Conservation (phyloP, 2,888 invertebrate genomes). For the Agrochola lota region DNA sequence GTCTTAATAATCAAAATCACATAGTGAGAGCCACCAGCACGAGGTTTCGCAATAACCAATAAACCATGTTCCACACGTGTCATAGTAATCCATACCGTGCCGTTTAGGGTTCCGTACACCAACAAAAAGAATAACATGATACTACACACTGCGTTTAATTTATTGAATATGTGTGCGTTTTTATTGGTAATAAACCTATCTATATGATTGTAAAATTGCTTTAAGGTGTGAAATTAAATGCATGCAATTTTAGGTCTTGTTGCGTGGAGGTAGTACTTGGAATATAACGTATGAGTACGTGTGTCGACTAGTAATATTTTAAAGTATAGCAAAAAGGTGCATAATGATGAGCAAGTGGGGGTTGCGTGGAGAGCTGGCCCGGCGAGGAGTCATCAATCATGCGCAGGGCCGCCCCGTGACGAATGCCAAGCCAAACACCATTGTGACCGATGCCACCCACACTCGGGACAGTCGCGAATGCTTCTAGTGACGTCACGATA, state of each 20-base stretch:
- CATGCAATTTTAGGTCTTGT: slow-evolving; percentile 46
- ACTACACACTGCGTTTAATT: slow-evolving; percentile 52
- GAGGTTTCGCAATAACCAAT: slow-evolving; percentile 40
- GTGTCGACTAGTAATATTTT: slow-evolving; percentile 49
- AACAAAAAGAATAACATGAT: slow-evolving; percentile 55
- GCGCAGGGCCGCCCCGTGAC: slow-evolving; percentile 84
- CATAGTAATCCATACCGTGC: slow-evolving; percentile 60
- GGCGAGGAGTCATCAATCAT: slow-evolving; percentile 84
- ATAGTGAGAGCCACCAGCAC: slow-evolving; percentile 21
- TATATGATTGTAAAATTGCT: slow-evolving; percentile 58
- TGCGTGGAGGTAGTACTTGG: slow-evolving; percentile 14
- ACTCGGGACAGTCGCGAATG: slow-evolving; percentile 70
- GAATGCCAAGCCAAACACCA: slow-evolving; percentile 89
- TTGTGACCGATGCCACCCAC: slow-evolving; percentile 87
- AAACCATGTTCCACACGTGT: slow-evolving; percentile 58
- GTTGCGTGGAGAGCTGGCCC: slow-evolving; percentile 41
- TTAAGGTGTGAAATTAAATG: slow-evolving; percentile 55
- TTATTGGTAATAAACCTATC: slow-evolving; percentile 59
- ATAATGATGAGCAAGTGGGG: slow-evolving; percentile 55
- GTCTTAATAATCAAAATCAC: slow-evolving; percentile 27
- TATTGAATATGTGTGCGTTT: slow-evolving; percentile 56
- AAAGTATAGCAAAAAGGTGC: slow-evolving; percentile 61
- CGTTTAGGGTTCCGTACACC: slow-evolving; percentile 54
- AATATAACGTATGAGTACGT: slow-evolving; percentile 22
- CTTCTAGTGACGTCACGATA: slow-evolving; percentile 46